Conservation (phyloP, 2,113 vertebrate genomes). For the Bubo scandiacus region DNA sequence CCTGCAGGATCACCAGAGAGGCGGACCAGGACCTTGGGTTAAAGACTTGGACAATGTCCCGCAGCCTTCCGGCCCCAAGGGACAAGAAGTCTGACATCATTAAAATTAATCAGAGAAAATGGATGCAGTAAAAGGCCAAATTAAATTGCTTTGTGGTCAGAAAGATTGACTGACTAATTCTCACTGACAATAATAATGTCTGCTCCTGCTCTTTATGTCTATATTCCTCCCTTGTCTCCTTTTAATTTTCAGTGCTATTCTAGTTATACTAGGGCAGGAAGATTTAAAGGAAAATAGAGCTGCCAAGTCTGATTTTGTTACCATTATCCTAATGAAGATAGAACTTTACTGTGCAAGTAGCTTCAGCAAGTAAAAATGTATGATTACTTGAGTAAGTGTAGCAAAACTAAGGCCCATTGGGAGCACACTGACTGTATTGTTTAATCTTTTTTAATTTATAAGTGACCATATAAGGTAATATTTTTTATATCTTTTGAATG, state of each 20-base stretch:
- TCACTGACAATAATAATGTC: constrained; percentile 3
- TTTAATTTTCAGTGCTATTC: constrained; percentile 32
- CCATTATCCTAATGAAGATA: background rate
- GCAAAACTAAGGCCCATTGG: background rate
- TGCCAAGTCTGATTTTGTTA: background rate
- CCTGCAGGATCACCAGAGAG: background rate
- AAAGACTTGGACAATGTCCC: background rate
- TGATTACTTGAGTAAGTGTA: background rate
- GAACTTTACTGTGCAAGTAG: background rate
- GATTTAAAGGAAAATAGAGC: background rate
- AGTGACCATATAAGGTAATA: background rate
- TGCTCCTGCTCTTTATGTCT: background rate
- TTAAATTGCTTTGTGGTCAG: constrained; percentile 41
- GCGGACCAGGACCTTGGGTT: background rate
- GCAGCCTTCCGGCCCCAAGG: background rate
- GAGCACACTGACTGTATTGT: background rate
- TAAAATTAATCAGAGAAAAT: constrained; percentile 38
- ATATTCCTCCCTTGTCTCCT: constrained; percentile 2
- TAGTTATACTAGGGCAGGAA: background rate
- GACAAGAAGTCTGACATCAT: background rate
- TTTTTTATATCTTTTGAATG: background rate
- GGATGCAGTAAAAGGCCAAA: constrained; percentile 26
- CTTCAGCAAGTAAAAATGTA: background rate
- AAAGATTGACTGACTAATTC: constrained; percentile 25
- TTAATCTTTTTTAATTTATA: background rate